These are phyloP conservation scores for Numenius phaeopus DNA, from an alignment of 2,797 vertebrate species.

Conservation along the genomic window DNA sequence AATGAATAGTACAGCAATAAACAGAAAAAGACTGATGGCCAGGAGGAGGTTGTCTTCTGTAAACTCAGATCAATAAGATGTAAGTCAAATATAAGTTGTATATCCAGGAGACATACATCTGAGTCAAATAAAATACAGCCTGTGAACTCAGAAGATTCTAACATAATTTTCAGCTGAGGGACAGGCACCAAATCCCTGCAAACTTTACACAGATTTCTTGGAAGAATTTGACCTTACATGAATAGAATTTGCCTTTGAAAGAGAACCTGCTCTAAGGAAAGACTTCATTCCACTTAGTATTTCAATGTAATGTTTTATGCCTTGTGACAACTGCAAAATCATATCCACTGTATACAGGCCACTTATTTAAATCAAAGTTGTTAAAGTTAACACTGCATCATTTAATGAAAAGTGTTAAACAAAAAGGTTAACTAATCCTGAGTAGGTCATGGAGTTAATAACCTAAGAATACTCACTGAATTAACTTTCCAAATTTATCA, in stretches of 20 bases:
- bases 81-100: background rate
- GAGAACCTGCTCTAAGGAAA: background rate
- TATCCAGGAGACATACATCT: background rate
- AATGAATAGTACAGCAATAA: background rate
- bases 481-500: conserved; percentile 66
- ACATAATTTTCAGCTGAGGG: background rate
- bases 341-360: background rate
- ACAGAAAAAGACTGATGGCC: background rate
- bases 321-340: conserved; percentile 6
- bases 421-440: conserved; percentile 53
- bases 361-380: conserved; percentile 38
- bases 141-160: background rate
- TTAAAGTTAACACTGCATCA: background rate
- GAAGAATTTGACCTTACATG: background rate
- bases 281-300: background rate
- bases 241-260: background rate
- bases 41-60: background rate
- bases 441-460: conserved; percentile 61
- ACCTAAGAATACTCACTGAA: conserved; percentile 47
- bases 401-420: conserved; percentile 51
- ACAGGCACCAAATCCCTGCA: background rate
- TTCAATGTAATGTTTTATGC: background rate
- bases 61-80: background rate
- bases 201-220: background rate
- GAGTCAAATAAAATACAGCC: background rate